Evolutionary conservation across 2,113 vertebrate genomes (phyloP), one percentile per base, ranked within the genome.

Genomic region (Lagopus muta): DNA sequence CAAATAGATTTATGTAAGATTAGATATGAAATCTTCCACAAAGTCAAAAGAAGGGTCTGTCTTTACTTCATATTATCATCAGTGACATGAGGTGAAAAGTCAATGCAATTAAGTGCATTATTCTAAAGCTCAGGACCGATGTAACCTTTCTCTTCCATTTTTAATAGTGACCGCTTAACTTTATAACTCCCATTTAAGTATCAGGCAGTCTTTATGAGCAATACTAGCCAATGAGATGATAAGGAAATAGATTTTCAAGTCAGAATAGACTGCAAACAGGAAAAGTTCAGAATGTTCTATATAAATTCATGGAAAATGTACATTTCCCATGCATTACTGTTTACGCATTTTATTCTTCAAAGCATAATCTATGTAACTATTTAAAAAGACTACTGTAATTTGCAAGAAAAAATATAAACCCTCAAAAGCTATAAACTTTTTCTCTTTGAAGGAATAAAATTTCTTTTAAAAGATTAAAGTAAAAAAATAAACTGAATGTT

Each of bases 171-270:
- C 38, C 48, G 21, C 34, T 28, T 40, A 70, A 82, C 3, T 38
- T 47, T 70, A 74, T 8, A 76, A 50, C 11, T 27, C 40, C 4
- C 0, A 0, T 20, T 82, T 8, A 38, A 2, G 2, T 43, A 72
- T 48, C n/a, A 36, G 20, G 13, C 17, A 82, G 81, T 5, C 19
- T 73, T 90, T 82, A 7, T 13, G 15, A 52, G 30, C 67, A 9
- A 60, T 24, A 67, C 19, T 2, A 28, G 28, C 18, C 71, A 86
- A 70, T 7, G 45, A 93, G 61, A 13, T 43, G 64, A 70, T 11
- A 64, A 7, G 73, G 36, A 89, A 69, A 65, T 2, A 67, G 43
- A 7, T 18, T 82, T 80, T 24, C 24, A 83, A 24, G 16, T 58
- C 18, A 32, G 81, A 92, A 32, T 0, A n/a, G 30, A 62, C 4